phyloP scores from a whole-genome alignment of 2,888 invertebrate species.

The Sphaerophoria taeniata region DNA sequence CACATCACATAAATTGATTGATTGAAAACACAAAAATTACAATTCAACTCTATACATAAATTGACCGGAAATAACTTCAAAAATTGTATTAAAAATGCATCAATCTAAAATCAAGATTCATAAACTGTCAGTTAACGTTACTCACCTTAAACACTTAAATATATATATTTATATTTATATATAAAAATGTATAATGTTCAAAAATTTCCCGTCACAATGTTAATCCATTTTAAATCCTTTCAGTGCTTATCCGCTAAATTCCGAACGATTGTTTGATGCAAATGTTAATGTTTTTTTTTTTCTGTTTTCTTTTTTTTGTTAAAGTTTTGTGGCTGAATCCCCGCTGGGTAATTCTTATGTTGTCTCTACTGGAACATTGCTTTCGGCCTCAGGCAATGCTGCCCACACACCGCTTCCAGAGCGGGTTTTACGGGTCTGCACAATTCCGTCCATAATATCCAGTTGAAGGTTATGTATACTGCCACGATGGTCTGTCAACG shows the following conservation, averaged over 20 bases:
- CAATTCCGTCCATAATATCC: constrained; percentile 95
- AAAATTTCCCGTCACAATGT: constrained; percentile 69
- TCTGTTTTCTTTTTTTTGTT: constrained; percentile 49
- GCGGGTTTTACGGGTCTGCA: constrained; percentile 89
- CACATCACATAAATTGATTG: neutral
- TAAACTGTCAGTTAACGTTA: neutral
- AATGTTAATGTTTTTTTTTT: constrained; percentile 41
- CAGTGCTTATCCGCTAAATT: constrained; percentile 73
- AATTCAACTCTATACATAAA: neutral
- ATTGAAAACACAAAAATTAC: neutral
- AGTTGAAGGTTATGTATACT: constrained; percentile 92
- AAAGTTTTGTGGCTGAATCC: constrained; percentile 53
- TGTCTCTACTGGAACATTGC: constrained; percentile 82
- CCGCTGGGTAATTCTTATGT: constrained; percentile 77
- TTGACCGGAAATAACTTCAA: no score
- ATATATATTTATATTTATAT: constrained; percentile 66
- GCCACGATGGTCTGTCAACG: constrained; percentile 88
- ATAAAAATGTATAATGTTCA: constrained; percentile 74
- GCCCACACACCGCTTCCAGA: constrained; percentile 86
- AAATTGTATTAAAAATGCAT: no score
- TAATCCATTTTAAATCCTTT: constrained; percentile 73
- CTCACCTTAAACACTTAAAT: constrained; percentile 74
- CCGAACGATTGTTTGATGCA: constrained; percentile 73
- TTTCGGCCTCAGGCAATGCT: constrained; percentile 83
- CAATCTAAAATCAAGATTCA: neutral